Conservation (phyloP, 2,888 invertebrate genomes). For the Leptopterna dolabrata region DNA sequence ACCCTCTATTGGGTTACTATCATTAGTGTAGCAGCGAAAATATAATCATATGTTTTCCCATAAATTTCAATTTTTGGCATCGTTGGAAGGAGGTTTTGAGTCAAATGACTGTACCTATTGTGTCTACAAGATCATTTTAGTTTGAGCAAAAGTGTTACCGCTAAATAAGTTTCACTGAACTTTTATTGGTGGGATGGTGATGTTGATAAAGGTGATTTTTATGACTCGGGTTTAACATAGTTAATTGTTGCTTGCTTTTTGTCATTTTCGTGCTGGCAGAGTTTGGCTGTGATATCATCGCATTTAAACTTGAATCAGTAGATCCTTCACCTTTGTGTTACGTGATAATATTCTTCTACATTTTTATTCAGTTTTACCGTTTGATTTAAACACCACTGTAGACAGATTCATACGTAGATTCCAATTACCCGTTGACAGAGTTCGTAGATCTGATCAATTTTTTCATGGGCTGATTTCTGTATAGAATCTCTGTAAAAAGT, state of each 20-base stretch:
- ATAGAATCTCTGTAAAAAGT: background rate
- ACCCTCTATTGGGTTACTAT: background rate
- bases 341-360: background rate
- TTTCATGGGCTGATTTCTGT: background rate
- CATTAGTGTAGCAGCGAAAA: background rate
- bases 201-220: background rate
- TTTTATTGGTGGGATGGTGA: background rate
- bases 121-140: background rate
- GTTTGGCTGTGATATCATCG: slow-evolving; percentile 59
- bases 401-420: no score
- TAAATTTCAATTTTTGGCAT: background rate
- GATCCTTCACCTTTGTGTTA: background rate
- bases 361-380: background rate
- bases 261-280: slow-evolving; percentile 41
- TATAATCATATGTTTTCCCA: slow-evolving; percentile 5
- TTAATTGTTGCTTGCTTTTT: background rate
- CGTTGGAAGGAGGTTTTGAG: background rate
- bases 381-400: background rate
- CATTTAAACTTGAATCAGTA: slow-evolving; percentile 55
- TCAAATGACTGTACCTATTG: slow-evolving; percentile 1
- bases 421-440: no score
- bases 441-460: no score
- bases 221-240: background rate
- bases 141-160: slow-evolving; percentile 30
- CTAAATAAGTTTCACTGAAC: slow-evolving; percentile 15